These are phyloP conservation scores for Anastrepha obliqua DNA, from an alignment of 1,140 invertebrate species.

Conservation along the genomic window DNA sequence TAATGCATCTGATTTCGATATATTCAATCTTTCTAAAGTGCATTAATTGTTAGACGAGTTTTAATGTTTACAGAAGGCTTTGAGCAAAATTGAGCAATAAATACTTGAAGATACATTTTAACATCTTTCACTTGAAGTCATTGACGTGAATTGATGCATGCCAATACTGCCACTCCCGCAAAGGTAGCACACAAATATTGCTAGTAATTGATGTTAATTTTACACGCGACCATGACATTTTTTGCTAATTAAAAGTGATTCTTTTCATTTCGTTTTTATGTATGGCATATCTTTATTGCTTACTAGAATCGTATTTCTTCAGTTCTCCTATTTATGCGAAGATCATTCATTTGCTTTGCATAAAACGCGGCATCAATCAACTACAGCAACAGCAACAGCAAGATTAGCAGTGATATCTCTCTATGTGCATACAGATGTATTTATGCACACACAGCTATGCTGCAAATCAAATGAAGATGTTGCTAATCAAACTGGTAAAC, in stretches of 20 bases:
- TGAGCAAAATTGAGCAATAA: too few species aligned
- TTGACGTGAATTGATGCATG: not conserved
- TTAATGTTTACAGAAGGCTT: too few species aligned
- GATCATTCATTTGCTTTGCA: not conserved
- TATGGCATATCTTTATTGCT: not conserved
- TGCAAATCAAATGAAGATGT: conserved; percentile 46
- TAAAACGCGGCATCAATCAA: not conserved
- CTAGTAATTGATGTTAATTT: conserved; percentile 28
- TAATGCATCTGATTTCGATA: too few species aligned
- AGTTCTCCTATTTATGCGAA: not conserved
- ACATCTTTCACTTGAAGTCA: not conserved
- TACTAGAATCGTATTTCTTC: not conserved
- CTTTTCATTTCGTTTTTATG: not conserved
- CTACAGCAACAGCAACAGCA: not conserved
- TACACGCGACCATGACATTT: conserved; percentile 14
- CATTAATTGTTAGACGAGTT: too few species aligned
- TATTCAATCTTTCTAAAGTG: too few species aligned
- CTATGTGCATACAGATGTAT: not conserved
- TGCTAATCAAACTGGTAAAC: conserved; percentile 36
- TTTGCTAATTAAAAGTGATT: not conserved
- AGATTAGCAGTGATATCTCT: not conserved
- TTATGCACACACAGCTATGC: not conserved
- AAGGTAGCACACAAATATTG: conserved; percentile 26
- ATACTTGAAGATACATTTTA: too few species aligned
- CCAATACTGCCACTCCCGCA: not conserved